Evolutionary conservation across 2,113 vertebrate genomes (phyloP).

Genomic region (Geococcyx californianus): DNA sequence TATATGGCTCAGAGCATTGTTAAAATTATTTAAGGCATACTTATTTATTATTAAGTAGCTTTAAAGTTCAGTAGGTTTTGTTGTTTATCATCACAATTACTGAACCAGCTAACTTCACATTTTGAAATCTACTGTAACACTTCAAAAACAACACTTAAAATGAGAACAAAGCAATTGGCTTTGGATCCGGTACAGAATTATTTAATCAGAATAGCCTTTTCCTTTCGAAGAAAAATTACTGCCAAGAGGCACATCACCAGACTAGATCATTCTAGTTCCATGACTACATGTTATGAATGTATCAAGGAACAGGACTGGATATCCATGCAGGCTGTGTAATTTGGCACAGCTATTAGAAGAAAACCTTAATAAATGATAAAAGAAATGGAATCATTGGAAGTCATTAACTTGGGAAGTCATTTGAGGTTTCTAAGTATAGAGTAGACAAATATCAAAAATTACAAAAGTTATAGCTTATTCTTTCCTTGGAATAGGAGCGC

Average conservation of each 20-base stretch:
- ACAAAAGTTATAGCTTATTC: neutral
- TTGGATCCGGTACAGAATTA: neutral
- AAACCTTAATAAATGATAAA: neutral
- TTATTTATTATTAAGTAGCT: neutral
- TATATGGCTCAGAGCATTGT: neutral
- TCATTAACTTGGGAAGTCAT: neutral
- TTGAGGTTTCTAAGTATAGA: neutral
- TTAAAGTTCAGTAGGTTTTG: neutral
- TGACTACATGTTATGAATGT: neutral
- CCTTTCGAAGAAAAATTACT: neutral
- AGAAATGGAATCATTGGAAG: neutral
- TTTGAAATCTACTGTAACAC: neutral
- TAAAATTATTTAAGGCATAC: neutral
- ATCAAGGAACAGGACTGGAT: neutral
- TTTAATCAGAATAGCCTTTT: neutral
- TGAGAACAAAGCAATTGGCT: neutral
- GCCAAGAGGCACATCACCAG: slow-evolving; percentile 18
- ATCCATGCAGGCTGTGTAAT: neutral
- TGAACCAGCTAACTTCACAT: neutral
- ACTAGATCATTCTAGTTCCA: slow-evolving; percentile 9
- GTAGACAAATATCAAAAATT: neutral
- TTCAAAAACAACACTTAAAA: neutral
- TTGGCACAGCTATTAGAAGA: neutral
- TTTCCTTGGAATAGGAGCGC: neutral
- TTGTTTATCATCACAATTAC: neutral